Base-by-base conservation (phyloP, 1,140 invertebrate species). In the Drosophila serrata region DNA sequence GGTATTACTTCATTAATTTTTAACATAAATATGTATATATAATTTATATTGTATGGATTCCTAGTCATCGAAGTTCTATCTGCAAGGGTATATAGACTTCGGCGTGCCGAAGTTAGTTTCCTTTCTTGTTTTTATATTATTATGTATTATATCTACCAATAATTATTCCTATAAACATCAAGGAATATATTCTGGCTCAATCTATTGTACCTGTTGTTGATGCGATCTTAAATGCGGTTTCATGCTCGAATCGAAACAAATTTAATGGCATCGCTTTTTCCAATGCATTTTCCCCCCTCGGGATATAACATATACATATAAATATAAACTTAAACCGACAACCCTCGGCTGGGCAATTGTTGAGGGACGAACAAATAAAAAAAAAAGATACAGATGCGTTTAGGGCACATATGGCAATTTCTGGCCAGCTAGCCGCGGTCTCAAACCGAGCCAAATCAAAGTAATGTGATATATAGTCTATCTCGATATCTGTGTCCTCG, bases 371-470 rank as follows among this genome's bases (percentile, higher is more conserved):
- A 24, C 22, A 80, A 55, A 53, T 13, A 27, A 55, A 15, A 49
- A 75, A 82, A 87, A 86, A 82, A 74, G 79, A 75, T 82, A 87
- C 82, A 86, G 75, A 87, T 87, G 82, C 82, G 81, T 51, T 85
- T 69, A 56, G 39, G 77, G 62, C 45, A 77, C 70, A 75, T 75
- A 75, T 75, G 73, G 73, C 73, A 48, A 13, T 75, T 75, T 67
- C 27, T 61, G 60, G 59, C 33, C 43, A 63, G 17, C 22, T 15
- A 22, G 45, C 12, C 35, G 48, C 37, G 57, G 57, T 53, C 59
- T 31, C 45, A 33, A 37, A 53, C 55, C 40, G 40, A 80, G 43
- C 55, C 45, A 74, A 82, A 77, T 82, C 84, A 82, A 70, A 74
- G 85, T 88, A 88, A 88, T 84, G 81, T 88, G 82, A 87, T 87